These are phyloP conservation scores for Epinephelus malabaricus DNA, from an alignment of 2,797 vertebrate genomes.

Conservation along the genomic window DNA sequence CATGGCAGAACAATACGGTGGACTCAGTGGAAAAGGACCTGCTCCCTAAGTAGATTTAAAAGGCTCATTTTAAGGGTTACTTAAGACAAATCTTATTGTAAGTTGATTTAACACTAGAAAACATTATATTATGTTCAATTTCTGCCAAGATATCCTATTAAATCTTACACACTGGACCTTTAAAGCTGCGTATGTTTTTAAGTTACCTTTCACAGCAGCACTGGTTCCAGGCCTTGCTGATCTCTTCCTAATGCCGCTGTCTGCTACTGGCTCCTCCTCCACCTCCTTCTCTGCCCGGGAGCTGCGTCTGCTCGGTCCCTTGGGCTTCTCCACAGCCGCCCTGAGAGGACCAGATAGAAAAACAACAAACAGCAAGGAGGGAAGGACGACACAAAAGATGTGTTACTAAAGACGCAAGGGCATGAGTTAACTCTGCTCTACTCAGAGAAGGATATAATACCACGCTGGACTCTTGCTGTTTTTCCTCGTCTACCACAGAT, in stretches of 20 bases:
- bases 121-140: too few relatives aligned
- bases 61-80: too few relatives aligned
- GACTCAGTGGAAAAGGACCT: too few relatives aligned
- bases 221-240: conserved; percentile 90
- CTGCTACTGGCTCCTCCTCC: conserved; percentile 90
- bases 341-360: conserved; percentile 87
- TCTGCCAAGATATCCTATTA: too few relatives aligned
- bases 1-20: too few relatives aligned
- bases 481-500: conserved; percentile 91
- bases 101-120: too few relatives aligned
- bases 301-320: conserved; percentile 95
- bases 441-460: conserved; percentile 77
- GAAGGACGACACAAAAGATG: conserved; percentile 42
- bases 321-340: conserved; percentile 93
- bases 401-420: conserved; percentile 54
- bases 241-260: conserved; percentile 95
- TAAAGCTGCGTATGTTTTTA: not conserved
- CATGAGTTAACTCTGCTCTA: conserved; percentile 66
- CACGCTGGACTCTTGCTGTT: conserved; percentile 84
- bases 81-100: too few relatives aligned
- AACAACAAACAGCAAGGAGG: conserved; percentile 44
- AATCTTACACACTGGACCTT: too few relatives aligned
- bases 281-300: conserved; percentile 94
- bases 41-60: too few relatives aligned
- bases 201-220: conserved; percentile 81